A percentile compares a stretch with the other conserved stretches of the same genome.
Evolutionary conservation across 2,113 vertebrate species (phyloP).

Genomic region (Serilophus lunatus): DNA sequence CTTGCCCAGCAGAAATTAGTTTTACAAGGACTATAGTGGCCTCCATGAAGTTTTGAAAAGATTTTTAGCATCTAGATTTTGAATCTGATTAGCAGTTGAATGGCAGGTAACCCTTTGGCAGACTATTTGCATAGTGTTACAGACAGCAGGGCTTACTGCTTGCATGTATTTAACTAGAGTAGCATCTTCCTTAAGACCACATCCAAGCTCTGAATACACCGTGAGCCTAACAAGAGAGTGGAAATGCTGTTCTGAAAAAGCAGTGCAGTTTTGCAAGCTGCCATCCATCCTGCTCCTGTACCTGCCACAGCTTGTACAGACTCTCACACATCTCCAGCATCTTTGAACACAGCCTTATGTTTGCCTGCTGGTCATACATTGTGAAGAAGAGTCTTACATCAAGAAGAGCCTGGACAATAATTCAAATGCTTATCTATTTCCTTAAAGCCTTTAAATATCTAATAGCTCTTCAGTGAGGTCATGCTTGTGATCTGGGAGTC

Average conservation of each 20-base stretch:
- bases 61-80: neutral
- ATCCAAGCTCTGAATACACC: neutral
- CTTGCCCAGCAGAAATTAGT: neutral
- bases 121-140: neutral
- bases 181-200: neutral
- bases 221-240: neutral
- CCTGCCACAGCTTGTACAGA: rapidly evolving
- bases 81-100: neutral
- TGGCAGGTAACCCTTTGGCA: neutral
- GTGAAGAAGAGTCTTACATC: neutral
- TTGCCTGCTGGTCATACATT: too few relatives aligned
- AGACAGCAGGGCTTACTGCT: neutral
- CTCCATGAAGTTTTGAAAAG: neutral
- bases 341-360: neutral
- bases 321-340: neutral
- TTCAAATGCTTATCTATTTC: neutral
- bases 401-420: neutral
- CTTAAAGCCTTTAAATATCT: neutral
- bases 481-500: neutral
- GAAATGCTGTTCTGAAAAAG: neutral
- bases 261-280: neutral
- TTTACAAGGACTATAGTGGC: neutral
- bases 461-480: neutral
- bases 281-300: neutral
- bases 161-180: neutral